Base-by-base conservation (phyloP, 2,113 vertebrate genomes). In the Scomber japonicus region DNA sequence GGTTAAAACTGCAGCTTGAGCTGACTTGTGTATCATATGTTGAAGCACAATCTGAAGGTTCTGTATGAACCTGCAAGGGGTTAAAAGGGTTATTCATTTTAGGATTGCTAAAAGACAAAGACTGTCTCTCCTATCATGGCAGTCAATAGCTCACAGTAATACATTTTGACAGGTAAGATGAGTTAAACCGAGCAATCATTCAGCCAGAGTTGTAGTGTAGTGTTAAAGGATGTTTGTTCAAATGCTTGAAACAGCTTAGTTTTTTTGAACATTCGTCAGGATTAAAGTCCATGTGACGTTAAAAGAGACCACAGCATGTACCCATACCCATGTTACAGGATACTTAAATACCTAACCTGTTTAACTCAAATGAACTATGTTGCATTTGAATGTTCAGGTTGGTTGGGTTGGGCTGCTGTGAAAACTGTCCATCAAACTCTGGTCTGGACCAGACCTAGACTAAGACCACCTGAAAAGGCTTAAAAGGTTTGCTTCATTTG, bases 31-130 rank as follows among this genome's bases (percentile, higher is more conserved):
- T n/a, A n/a, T n/a, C n/a, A n/a, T n/a, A n/a, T 11, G n/a, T 71
- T 64, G 3, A 78, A 63, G 51, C 40, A 31, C 13, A 65, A 61
- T 72, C 75, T 30, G 46, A 49, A 81, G 83, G 59, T 53, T 49
- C 19, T 24, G 65, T 9, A 40, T 40, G 46, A 84, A 86, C 61
- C 75, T 85, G 71, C 5, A 17, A 85, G 5, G 46, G 61, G 57
- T 80, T 84, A 84, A 74, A n/a, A n/a, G 30, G 71, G 66, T 80
- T 49, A 56, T 79, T 40, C 35, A 53, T 59, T 64, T 73, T n/a
- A 45, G 27, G 73, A 30, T 50, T 0, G 44, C 77, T 75, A 53
- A 70, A 75, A 80, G 74, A 63, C 62, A 70, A 12, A 50, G 48
- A 16, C 6, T 11, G 8, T 61, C 49, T 80, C 63, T 31, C 71